phyloP scores from a whole-genome alignment of 2,797 vertebrate species.

The Clarias laeviceps region DNA sequence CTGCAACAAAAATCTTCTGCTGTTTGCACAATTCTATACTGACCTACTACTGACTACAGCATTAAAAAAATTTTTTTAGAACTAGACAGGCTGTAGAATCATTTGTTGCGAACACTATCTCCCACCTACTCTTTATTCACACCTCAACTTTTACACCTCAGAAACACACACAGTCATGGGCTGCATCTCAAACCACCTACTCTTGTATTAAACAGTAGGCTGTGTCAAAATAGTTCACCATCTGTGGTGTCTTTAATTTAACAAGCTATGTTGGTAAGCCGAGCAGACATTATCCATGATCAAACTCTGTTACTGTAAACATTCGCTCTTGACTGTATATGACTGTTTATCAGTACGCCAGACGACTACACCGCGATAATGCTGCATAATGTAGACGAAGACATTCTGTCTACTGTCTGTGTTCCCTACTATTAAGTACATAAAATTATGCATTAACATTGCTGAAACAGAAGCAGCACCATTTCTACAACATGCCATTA shows the following conservation, averaged over 20 bases:
- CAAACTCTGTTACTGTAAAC: not conserved
- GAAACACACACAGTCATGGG: not conserved
- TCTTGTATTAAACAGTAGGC: not conserved
- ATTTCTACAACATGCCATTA: not conserved
- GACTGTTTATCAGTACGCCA: not conserved
- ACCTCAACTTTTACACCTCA: constrained; percentile 19
- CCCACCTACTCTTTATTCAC: not conserved
- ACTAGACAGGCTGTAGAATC: not conserved
- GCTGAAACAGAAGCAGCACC: not conserved
- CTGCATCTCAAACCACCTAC: constrained; percentile 4
- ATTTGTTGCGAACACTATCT: not conserved
- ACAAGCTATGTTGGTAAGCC: not conserved
- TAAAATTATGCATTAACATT: not conserved
- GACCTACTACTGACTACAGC: not conserved
- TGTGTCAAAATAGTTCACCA: constrained; percentile 3
- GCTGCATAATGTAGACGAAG: not conserved
- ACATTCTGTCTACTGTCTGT: not conserved
- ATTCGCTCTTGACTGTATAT: not conserved
- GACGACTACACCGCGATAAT: not conserved
- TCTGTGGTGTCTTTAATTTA: not conserved
- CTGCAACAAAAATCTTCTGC: not conserved
- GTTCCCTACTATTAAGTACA: not conserved
- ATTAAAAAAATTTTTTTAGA: not conserved
- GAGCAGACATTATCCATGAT: not conserved
- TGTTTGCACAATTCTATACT: too few species aligned